phyloP scores from a whole-genome alignment of 2,888 invertebrate genomes.

The Cantharis rufa region DNA sequence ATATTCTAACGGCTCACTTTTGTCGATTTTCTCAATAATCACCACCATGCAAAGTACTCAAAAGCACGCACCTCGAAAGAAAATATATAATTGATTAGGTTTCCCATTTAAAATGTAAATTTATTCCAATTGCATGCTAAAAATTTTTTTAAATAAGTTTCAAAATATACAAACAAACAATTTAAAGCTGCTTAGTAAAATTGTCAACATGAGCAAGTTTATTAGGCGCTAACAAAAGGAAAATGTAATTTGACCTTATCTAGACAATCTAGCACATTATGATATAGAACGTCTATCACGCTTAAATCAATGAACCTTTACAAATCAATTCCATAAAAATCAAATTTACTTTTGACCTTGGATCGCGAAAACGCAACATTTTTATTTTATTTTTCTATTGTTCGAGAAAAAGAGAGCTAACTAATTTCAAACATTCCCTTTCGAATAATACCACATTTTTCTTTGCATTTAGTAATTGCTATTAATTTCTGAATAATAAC shows the following conservation, averaged over 20 bases:
- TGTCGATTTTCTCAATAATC: not conserved
- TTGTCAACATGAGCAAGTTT: not conserved
- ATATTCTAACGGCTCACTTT: not conserved
- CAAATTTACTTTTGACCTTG: not conserved
- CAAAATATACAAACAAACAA: not conserved
- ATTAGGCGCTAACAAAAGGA: not conserved
- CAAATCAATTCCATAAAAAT: not conserved
- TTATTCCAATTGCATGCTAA: constrained; percentile 1
- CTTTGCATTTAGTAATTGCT: not conserved
- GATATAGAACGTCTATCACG: not conserved
- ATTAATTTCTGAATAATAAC: not conserved
- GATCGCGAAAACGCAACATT: not conserved
- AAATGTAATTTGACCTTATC: not conserved
- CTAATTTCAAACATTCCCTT: not conserved
- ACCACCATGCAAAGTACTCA: not conserved
- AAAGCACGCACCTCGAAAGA: not conserved
- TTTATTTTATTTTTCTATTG: not conserved
- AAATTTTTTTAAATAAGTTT: not conserved
- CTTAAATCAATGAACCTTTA: not conserved
- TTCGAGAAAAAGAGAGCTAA: not conserved
- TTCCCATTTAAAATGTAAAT: not conserved
- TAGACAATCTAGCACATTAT: not conserved
- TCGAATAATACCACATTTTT: not conserved
- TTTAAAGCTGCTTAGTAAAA: not conserved
- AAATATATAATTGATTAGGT: not conserved